Evolutionary conservation across 2,113 vertebrate genomes (phyloP).

Genomic region (Paracanthobrama guichenoti): DNA sequence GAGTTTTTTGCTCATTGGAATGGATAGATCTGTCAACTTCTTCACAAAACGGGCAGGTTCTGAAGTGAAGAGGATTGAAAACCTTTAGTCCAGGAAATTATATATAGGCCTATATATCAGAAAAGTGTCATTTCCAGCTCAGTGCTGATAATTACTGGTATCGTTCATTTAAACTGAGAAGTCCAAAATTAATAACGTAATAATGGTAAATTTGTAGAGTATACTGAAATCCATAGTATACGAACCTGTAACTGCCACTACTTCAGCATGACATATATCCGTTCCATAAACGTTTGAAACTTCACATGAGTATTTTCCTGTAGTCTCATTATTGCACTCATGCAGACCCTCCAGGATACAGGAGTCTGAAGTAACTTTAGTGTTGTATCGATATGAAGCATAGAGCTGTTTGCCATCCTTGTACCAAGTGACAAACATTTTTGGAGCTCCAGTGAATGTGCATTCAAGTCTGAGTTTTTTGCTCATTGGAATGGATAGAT

Average conservation of each 20-base stretch:
- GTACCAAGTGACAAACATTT: constrained; percentile 80
- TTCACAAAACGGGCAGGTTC: constrained; percentile 51
- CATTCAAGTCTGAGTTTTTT: constrained; percentile 51
- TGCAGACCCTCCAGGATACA: constrained; percentile 77
- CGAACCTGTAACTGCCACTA: constrained; percentile 79
- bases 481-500: constrained; percentile 62
- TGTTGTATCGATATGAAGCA: constrained; percentile 65
- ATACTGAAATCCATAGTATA: constrained; percentile 55
- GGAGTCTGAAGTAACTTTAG: constrained; percentile 64
- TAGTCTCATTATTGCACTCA: constrained; percentile 70
- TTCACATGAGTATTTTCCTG: constrained; percentile 81
- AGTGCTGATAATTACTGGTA: not conserved
- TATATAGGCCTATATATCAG: not conserved
- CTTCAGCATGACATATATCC: constrained; percentile 79
- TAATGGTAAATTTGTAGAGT: constrained; percentile 7
- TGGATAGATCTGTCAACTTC: constrained; percentile 79
- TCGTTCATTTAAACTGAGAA: not conserved
- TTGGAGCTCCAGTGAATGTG: constrained; percentile 77
- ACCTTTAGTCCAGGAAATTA: not conserved
- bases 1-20: constrained; percentile 48
- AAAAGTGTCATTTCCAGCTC: not conserved
- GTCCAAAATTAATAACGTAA: not conserved
- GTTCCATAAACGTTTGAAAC: constrained; percentile 81
- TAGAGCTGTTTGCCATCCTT: constrained; percentile 82
- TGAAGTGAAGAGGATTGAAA: constrained; percentile 24